Evolutionary conservation across 2,113 vertebrate species (phyloP), one percentile per base, ranked within the genome.

Genomic region (Ammodytes dubius): DNA sequence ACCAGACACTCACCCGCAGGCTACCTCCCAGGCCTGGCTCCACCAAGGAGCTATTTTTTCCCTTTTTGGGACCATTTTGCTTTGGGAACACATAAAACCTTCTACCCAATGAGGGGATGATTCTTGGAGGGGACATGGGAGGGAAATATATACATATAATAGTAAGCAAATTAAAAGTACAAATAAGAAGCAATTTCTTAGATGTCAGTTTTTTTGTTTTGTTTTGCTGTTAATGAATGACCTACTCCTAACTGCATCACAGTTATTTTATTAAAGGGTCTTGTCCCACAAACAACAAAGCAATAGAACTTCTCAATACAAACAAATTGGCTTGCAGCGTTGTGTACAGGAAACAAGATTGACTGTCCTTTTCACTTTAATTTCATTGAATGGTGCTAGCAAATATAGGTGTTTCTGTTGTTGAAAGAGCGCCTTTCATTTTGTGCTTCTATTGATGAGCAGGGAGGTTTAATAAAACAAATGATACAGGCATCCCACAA

Each of bases 381-480:
- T 42, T 19, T 61, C 5, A 39, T 9, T 61, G 17, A 9, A 57
- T 4, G 14, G 17, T 61, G n/a, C 46, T 0, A 7, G 13, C 1
- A 60, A 17, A 63, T 4, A 61, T 50, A 39, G 1, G 13, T 42
- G 63, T 50, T 49, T 15, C 45, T 52, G 19, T 15, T 67, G 14
- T 59, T 64, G 14, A 77, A 74, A 68, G 64, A 70, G 54, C 6
- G 56, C 19, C 52, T 81, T 83, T 72, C 27, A 79, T 60, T 17
- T n/a, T 53, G 6, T 59, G 37, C 43, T 63, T n/a, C 52, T 80
- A 57, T 73, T 82, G 58, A 81, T 81, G 73, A 86, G 74, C 60
- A 58, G 65, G 17, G 39, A 67, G 19, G 57, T 70, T 82, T 49
- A 66, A 68, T 63, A 87, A 81, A 78, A 79, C 57, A 66, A 70